These are phyloP conservation scores for Zosterops lateralis DNA, from an alignment of 2,113 vertebrate species.

Conservation along the genomic window DNA sequence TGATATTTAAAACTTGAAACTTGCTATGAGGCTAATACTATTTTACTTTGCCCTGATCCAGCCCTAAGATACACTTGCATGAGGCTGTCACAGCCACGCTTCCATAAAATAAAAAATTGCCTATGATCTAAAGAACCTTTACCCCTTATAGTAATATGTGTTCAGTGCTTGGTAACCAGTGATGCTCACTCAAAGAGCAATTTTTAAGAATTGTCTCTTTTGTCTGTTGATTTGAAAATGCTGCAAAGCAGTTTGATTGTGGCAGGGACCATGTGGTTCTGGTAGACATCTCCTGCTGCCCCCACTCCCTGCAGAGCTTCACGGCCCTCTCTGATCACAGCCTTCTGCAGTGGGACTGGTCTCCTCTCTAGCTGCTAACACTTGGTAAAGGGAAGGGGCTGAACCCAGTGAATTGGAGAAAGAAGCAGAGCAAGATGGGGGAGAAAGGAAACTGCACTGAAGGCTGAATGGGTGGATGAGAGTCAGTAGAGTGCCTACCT, in stretches of 20 bases:
- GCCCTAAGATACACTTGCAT: background rate
- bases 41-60: background rate
- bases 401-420: background rate
- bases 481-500: background rate
- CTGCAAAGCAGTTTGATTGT: background rate
- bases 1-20: background rate
- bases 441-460: background rate
- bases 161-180: background rate
- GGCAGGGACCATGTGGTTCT: background rate
- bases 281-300: background rate
- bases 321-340: fast-evolving
- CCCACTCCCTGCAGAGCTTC: fast-evolving
- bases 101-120: background rate
- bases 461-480: background rate
- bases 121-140: background rate
- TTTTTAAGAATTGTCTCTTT: background rate
- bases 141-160: background rate
- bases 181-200: background rate
- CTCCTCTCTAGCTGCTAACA: background rate
- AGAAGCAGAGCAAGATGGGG: background rate
- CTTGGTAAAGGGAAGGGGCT: background rate
- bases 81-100: background rate
- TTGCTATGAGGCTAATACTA: background rate
- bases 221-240: background rate
- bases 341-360: fast-evolving